phyloP scores from a whole-genome alignment of 2,797 vertebrate species.

The Acrossocheilus wenchowensis region DNA sequence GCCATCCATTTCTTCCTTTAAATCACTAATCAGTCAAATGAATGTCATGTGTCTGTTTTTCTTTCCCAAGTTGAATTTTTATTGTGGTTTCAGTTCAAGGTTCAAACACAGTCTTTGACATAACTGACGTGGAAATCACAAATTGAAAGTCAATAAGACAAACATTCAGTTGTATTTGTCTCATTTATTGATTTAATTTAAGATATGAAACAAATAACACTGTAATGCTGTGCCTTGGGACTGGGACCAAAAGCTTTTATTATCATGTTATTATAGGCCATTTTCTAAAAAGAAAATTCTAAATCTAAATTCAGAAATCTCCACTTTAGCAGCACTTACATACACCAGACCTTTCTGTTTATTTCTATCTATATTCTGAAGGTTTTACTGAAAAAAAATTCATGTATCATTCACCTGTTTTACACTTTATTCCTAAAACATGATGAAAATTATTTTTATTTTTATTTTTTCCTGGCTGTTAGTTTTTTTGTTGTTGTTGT shows the following conservation, averaged over 20 bases:
- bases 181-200: neutral
- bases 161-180: neutral
- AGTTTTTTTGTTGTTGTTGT: neutral
- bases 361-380: neutral
- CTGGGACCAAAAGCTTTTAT: slow-evolving; percentile 33
- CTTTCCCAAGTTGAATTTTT: neutral
- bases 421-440: neutral
- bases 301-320: neutral
- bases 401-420: neutral
- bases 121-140: neutral
- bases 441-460: neutral
- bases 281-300: neutral
- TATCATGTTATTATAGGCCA: neutral
- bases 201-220: slow-evolving; percentile 25
- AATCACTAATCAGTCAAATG: neutral
- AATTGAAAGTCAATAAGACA: neutral
- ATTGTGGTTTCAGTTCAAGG: neutral
- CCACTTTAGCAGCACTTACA: neutral
- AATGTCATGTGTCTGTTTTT: slow-evolving; percentile 7
- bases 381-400: neutral
- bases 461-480: no score
- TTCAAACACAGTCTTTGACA: slow-evolving; percentile 4
- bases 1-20: neutral
- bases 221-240: slow-evolving; percentile 10
- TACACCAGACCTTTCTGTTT: neutral